These are phyloP conservation scores for Sinosuthora webbiana DNA, from an alignment of 2,113 vertebrate genomes.

Conservation along the genomic window DNA sequence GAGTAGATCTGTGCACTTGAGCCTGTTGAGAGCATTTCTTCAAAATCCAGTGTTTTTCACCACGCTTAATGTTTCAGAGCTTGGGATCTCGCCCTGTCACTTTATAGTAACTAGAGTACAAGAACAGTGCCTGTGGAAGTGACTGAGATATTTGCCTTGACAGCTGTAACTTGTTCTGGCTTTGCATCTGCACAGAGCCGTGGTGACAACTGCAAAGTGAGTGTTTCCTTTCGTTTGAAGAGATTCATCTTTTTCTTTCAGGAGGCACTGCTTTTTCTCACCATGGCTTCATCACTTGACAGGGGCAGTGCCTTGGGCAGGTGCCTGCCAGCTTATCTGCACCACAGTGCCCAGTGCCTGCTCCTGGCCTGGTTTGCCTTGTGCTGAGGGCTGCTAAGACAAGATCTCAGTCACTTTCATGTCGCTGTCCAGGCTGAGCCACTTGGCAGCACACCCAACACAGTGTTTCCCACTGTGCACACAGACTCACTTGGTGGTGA, in stretches of 20 bases:
- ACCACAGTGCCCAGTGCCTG: background rate
- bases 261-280: background rate
- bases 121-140: background rate
- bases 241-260: background rate
- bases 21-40: background rate
- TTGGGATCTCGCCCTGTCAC: background rate
- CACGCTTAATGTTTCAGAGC: background rate
- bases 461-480: background rate
- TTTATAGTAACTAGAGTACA: background rate
- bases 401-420: background rate
- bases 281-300: rapidly evolving
- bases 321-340: background rate
- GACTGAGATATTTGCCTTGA: background rate
- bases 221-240: background rate
- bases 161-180: background rate
- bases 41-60: background rate
- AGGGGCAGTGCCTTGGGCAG: background rate
- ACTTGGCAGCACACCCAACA: background rate
- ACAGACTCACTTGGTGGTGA: background rate
- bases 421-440: background rate
- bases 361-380: background rate
- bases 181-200: background rate
- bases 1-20: background rate
- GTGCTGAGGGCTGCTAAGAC: background rate
- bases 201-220: background rate